Evolutionary conservation across 2,113 vertebrate species (phyloP).

Genomic region (Petroica traversi): DNA sequence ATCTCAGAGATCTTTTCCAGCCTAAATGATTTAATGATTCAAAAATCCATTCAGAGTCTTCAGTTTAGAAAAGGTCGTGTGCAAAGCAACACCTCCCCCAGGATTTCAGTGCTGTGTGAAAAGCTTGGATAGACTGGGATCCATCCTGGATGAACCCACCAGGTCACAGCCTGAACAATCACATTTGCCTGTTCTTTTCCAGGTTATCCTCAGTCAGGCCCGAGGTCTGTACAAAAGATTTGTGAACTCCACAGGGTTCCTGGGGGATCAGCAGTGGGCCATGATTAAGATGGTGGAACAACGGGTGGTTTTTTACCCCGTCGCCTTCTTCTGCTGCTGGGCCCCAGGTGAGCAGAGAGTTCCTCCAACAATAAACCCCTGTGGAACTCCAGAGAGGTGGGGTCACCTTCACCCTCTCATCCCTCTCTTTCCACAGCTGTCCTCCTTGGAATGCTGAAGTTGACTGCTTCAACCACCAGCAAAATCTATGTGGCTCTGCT

Average conservation of each 20-base stretch:
- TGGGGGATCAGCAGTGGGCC: slow-evolving; percentile 83
- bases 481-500: slow-evolving; percentile 70
- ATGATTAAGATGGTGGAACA: slow-evolving; percentile 79
- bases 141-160: not conserved
- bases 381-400: not conserved
- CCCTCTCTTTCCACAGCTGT: slow-evolving; percentile 64
- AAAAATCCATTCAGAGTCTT: not conserved
- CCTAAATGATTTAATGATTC: not conserved
- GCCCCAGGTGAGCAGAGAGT: slow-evolving; percentile 80
- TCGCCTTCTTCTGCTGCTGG: slow-evolving; percentile 86
- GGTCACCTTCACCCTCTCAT: not conserved
- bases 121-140: not conserved
- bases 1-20: not conserved
- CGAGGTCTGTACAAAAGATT: slow-evolving; percentile 78
- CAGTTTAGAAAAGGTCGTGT: not conserved
- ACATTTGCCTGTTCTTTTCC: not conserved
- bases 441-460: slow-evolving; percentile 69
- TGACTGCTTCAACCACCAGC: slow-evolving; percentile 53
- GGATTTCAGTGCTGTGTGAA: not conserved
- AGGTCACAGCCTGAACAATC: not conserved
- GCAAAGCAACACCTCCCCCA: not conserved
- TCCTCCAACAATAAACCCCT: not conserved
- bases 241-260: slow-evolving; percentile 79
- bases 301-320: slow-evolving; percentile 81
- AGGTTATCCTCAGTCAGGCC: slow-evolving; percentile 81